Conservation (phyloP, 2,797 vertebrate genomes). For the Strix occidentalis region DNA sequence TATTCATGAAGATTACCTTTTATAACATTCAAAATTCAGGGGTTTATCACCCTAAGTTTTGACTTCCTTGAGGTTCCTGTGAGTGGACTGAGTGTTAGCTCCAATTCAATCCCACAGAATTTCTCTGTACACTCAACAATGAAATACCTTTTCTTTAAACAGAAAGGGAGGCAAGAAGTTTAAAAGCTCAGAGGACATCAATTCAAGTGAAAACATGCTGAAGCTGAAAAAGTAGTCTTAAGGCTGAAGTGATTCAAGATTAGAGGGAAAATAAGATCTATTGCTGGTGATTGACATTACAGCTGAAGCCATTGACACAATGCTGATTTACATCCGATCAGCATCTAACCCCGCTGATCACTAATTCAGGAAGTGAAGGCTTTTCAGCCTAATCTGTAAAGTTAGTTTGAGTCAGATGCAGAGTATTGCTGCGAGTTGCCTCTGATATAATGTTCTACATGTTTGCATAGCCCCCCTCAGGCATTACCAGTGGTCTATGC, state of each 20-base stretch:
- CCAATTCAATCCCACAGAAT: neutral
- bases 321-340: neutral
- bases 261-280: neutral
- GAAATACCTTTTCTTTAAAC: neutral
- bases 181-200: neutral
- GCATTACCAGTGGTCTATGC: neutral
- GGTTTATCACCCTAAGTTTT: neutral
- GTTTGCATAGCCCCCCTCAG: neutral
- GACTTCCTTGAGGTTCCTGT: neutral
- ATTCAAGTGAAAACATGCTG: neutral
- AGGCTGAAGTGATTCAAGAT: neutral
- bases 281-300: neutral
- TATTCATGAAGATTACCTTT: neutral
- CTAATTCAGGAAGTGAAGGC: neutral
- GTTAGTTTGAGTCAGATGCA: neutral
- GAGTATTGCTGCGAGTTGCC: neutral
- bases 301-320: neutral
- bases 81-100: neutral
- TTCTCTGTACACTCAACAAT: neutral
- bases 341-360: neutral
- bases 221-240: neutral
- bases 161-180: neutral
- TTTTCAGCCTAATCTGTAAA: neutral
- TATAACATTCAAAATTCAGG: neutral
- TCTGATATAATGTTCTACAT: neutral